phyloP scores from a whole-genome alignment of 2,888 invertebrate species.

The Scaptomyza polygonia region DNA sequence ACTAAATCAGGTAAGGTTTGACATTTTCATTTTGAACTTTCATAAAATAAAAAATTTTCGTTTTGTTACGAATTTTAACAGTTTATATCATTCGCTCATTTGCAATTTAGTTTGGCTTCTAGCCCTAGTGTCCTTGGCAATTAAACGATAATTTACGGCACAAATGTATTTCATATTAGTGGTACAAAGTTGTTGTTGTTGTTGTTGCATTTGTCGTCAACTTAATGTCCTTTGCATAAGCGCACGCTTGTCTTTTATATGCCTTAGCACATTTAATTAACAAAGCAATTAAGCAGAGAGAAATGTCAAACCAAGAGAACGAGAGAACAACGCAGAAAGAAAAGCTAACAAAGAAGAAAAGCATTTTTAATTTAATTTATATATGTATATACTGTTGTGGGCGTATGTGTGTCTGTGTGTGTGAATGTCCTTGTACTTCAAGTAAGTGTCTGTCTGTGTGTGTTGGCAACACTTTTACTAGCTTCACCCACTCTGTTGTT shows the following conservation, averaged over 20 bases:
- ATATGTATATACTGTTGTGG: slow-evolving; percentile 16
- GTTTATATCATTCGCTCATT: slow-evolving; percentile 56
- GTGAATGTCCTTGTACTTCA: slow-evolving; percentile 5
- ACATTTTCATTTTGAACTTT: no score
- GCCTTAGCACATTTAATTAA: slow-evolving; percentile 77
- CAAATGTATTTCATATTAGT: slow-evolving; percentile 72
- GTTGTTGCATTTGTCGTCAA: slow-evolving; percentile 39
- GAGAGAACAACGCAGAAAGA: slow-evolving; percentile 11
- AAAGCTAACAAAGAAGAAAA: slow-evolving; percentile 40
- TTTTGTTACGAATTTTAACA: no score
- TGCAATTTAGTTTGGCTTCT: slow-evolving; percentile 47
- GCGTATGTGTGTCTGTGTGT: slow-evolving; percentile 7
- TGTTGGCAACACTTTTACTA: slow-evolving; percentile 39
- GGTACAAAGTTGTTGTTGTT: slow-evolving; percentile 6
- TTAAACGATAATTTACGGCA: slow-evolving; percentile 66
- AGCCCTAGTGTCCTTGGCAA: slow-evolving; percentile 42
- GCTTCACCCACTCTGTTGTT: slow-evolving; percentile 40
- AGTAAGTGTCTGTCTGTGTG: slow-evolving; percentile 8
- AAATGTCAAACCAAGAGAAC: slow-evolving; percentile 51
- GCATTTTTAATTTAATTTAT: slow-evolving; percentile 74
- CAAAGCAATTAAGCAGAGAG: slow-evolving; percentile 78
- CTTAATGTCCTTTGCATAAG: slow-evolving; percentile 67
- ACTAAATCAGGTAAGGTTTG: no score
- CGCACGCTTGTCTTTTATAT: slow-evolving; percentile 55
- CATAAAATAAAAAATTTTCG: no score